Conservation (phyloP, 2,888 invertebrate genomes). For the Lycia hirtaria region DNA sequence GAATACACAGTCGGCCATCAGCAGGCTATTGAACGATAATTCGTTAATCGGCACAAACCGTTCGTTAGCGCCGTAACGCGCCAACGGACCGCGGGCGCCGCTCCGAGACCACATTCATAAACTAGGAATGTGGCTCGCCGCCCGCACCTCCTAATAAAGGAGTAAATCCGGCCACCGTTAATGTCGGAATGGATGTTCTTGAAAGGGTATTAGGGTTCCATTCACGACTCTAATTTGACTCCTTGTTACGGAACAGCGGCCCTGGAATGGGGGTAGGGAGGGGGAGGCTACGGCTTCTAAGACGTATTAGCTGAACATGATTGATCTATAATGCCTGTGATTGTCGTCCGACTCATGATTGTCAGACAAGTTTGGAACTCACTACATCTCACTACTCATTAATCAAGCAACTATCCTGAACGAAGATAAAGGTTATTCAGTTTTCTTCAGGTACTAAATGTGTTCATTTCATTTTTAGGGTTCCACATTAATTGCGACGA, state of each 20-base stretch:
- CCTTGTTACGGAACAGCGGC: conserved; percentile 49
- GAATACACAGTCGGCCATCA: no score
- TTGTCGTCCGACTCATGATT: not conserved
- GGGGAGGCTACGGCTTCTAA: conserved; percentile 33
- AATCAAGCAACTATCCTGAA: no score
- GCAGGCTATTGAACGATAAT: not conserved
- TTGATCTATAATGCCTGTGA: conserved; percentile 19
- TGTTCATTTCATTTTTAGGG: no score
- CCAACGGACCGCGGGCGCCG: not conserved
- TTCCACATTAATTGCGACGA: no score
- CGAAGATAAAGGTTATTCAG: no score
- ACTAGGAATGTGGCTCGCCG: conserved; percentile 8
- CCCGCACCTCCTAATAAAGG: conserved; percentile 49
- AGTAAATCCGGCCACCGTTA: conserved; percentile 54
- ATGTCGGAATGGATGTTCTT: conserved; percentile 52
- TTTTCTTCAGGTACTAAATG: no score
- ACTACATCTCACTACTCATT: no score
- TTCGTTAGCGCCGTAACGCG: not conserved
- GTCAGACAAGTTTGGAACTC: not conserved
- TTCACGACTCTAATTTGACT: conserved; percentile 58
- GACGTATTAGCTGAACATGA: conserved; percentile 25
- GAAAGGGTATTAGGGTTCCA: conserved; percentile 57
- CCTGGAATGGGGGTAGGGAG: conserved; percentile 38
- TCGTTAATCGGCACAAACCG: not conserved
- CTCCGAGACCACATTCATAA: not conserved